These are phyloP conservation scores for Gobio gobio DNA, from an alignment of 2,113 vertebrate species.

Conservation along the genomic window DNA sequence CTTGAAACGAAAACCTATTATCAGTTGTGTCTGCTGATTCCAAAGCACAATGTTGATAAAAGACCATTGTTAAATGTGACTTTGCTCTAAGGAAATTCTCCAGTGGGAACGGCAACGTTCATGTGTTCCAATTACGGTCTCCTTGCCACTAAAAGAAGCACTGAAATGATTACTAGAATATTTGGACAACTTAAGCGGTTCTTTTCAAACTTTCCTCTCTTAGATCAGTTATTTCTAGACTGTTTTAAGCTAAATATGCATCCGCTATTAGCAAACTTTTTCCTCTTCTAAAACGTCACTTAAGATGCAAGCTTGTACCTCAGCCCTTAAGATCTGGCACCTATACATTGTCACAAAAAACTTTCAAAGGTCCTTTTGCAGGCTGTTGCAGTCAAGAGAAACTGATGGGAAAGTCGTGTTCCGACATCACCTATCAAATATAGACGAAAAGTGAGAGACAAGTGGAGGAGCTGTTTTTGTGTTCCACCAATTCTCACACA, in stretches of 20 bases:
- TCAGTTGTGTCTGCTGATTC: neutral
- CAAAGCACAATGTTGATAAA: slow-evolving; percentile 46
- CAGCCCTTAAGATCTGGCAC: slow-evolving; percentile 12
- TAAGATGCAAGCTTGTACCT: slow-evolving; percentile 22
- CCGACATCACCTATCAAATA: slow-evolving; percentile 42
- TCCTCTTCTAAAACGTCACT: slow-evolving; percentile 21
- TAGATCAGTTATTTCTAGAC: neutral
- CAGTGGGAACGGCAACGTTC: neutral
- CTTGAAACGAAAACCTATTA: slow-evolving; percentile 6
- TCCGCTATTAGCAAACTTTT: neutral
- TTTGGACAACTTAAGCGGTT: slow-evolving; percentile 9
- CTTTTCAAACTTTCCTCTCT: neutral
- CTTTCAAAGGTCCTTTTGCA: slow-evolving; percentile 6
- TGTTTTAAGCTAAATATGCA: neutral
- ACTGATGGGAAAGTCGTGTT: slow-evolving; percentile 48
- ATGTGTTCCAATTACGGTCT: neutral
- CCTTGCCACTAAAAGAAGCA: neutral
- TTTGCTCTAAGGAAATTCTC: slow-evolving; percentile 26
- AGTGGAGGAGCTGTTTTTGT: slow-evolving; percentile 23
- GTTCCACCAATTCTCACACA: neutral
- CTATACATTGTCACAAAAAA: slow-evolving; percentile 17
- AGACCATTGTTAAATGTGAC: slow-evolving; percentile 26
- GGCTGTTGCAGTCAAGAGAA: slow-evolving; percentile 1
- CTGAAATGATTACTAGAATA: neutral
- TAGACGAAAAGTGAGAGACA: slow-evolving; percentile 46